phyloP scores from a whole-genome alignment of 2,113 vertebrate species.

The human region GRCh38 chr2:109511501-109512000 shows the following conservation, averaged over 20 bases:
- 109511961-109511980: too few relatives aligned
- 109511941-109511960: too few relatives aligned
- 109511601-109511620: background rate
- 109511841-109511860: too few relatives aligned
- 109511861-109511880: background rate
- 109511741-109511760: background rate
- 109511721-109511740: background rate
- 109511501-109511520: background rate
- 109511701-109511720: background rate
- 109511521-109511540: background rate
- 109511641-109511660: background rate
- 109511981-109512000: too few relatives aligned
- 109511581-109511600: too few relatives aligned
- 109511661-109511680: too few relatives aligned
- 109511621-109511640: background rate
- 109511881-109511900: background rate
- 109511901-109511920: background rate
- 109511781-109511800: background rate
- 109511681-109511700: background rate
- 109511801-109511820: background rate
- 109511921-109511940: background rate
- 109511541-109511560: background rate
- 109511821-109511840: background rate
- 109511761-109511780: background rate
- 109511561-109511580: background rate